phyloP scores from a whole-genome alignment of 2,888 invertebrate genomes.

The Amblyjoppa fuscipennis region DNA sequence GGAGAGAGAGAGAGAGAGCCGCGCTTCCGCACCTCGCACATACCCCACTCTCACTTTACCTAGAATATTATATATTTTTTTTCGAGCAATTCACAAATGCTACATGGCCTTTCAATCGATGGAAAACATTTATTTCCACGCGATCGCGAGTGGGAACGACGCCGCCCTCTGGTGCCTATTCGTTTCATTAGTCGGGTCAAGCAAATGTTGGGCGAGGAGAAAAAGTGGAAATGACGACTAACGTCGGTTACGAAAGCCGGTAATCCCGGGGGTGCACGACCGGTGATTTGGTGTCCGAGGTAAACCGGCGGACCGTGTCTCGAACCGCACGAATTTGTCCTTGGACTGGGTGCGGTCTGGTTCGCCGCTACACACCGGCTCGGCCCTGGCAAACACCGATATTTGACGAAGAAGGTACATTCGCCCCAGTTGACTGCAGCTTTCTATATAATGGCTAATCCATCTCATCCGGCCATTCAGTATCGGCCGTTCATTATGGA shows the following conservation, averaged over 20 bases:
- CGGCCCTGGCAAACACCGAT: background rate
- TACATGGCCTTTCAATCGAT: conserved; percentile 19
- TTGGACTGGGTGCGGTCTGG: conserved; percentile 54
- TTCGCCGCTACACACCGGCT: conserved; percentile 28
- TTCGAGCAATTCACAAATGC: conserved; percentile 9
- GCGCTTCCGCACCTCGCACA: conserved; percentile 62
- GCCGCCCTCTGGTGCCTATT: background rate
- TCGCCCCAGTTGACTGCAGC: background rate
- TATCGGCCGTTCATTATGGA: background rate
- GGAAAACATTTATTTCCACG: conserved; percentile 20
- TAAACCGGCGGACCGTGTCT: conserved; percentile 52
- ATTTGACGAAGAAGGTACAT: conserved; percentile 11
- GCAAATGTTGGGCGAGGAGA: background rate
- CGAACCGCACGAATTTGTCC: conserved; percentile 64
- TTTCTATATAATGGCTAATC: background rate
- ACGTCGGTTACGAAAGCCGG: conserved; percentile 42
- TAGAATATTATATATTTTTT: conserved; percentile 60
- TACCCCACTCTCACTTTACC: conserved; percentile 62
- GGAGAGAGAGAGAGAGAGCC: conserved; percentile 52
- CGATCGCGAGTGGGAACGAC: background rate
- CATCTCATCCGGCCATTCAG: background rate
- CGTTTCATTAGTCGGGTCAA: conserved; percentile 1
- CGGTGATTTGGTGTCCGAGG: conserved; percentile 60
- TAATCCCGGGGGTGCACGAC: conserved; percentile 41
- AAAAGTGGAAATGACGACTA: conserved; percentile 60